These are phyloP conservation scores for Cheilosia grossa DNA, from an alignment of 2,888 invertebrate genomes.

Conservation along the genomic window DNA sequence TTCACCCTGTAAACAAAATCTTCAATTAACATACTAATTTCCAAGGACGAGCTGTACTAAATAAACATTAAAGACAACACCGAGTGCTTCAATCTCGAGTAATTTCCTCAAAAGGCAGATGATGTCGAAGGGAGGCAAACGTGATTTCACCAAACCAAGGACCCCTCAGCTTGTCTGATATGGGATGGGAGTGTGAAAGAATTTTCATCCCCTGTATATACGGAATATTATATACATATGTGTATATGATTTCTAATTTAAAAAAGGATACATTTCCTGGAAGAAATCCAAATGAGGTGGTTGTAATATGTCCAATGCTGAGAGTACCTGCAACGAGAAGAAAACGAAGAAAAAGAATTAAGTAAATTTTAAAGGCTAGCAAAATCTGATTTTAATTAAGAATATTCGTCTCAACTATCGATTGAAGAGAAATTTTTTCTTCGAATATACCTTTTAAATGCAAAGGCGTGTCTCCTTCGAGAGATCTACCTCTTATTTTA, in stretches of 20 bases:
- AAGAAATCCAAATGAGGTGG: conserved; percentile 99
- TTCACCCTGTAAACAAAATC: not conserved
- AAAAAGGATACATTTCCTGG: conserved; percentile 99
- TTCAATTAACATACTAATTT: conserved; percentile 9
- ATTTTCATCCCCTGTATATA: conserved; percentile 21
- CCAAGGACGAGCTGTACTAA: not conserved
- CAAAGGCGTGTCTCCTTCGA: not conserved
- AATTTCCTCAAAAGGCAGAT: no score
- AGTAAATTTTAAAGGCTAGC: not conserved
- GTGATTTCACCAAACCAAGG: conserved; percentile 17
- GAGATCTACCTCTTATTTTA: conserved; percentile 22
- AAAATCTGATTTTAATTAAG: conserved; percentile 8
- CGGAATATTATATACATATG: no score
- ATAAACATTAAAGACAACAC: conserved; percentile 24
- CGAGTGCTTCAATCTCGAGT: not conserved
- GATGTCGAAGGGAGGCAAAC: not conserved
- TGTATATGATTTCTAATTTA: conserved; percentile 54
- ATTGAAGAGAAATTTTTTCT: not conserved
- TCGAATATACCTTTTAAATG: no score
- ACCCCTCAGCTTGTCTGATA: not conserved
- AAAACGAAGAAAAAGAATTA: conserved; percentile 56
- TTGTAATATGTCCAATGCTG: conserved; percentile 98
- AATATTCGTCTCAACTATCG: conserved; percentile 14
- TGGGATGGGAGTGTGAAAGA: conserved; percentile 10
- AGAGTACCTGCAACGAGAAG: conserved; percentile 91